Conservation (phyloP, 2,888 invertebrate species). For the Drosophila trichaetosa region DNA sequence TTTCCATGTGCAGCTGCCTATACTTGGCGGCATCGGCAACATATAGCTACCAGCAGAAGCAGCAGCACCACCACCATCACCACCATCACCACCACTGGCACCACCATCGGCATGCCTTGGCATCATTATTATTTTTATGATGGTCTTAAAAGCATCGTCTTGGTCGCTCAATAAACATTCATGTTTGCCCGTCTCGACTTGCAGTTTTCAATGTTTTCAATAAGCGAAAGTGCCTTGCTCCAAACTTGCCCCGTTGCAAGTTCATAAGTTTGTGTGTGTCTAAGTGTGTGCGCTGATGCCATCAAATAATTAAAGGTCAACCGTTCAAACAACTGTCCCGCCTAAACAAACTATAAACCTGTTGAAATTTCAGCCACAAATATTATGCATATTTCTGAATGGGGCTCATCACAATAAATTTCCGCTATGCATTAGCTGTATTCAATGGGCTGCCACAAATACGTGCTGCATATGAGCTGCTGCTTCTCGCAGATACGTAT, state of each 20-base stretch:
- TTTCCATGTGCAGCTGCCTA: conserved; percentile 73
- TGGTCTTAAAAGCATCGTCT: conserved; percentile 76
- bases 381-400: conserved; percentile 11
- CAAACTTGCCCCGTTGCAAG: conserved; percentile 23
- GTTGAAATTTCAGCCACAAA: conserved; percentile 36
- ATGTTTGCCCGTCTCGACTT: conserved; percentile 60
- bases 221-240: conserved; percentile 75
- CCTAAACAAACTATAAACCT: conserved; percentile 20
- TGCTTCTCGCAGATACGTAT: conserved; percentile 22
- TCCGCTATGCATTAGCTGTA: conserved; percentile 41
- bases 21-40: conserved; percentile 17
- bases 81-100: not conserved
- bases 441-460: conserved; percentile 31
- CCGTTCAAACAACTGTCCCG: conserved; percentile 23
- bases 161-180: conserved; percentile 76
- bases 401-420: conserved; percentile 23
- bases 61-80: not conserved
- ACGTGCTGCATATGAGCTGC: conserved; percentile 6
- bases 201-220: conserved; percentile 64
- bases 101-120: conserved; percentile 65
- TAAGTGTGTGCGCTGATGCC: conserved; percentile 29
- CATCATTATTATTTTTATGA: conserved; percentile 79
- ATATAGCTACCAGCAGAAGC: not conserved
- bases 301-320: conserved; percentile 75
- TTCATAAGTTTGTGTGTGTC: not conserved